Conservation (phyloP, 2,797 vertebrate genomes). For the Ptychobarbus kaznakovi region DNA sequence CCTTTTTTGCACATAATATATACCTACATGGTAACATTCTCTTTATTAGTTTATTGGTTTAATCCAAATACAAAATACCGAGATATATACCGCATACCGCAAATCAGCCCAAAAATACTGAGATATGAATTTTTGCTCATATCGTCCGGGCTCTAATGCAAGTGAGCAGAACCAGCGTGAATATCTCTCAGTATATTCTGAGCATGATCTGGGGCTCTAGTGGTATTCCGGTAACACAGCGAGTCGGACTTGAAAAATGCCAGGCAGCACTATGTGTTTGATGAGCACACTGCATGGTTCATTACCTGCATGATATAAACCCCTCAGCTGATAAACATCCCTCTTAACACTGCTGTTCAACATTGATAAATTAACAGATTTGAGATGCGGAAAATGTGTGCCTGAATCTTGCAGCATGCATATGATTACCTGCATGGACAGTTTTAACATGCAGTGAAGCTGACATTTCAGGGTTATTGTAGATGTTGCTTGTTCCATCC, state of each 20-base stretch:
- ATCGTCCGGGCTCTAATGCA: neutral
- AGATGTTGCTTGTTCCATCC: conserved; percentile 27
- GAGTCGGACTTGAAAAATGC: conserved; percentile 57
- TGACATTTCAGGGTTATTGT: conserved; percentile 52
- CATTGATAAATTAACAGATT: conserved; percentile 48
- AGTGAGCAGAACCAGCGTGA: conserved; percentile 7
- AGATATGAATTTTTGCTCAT: no score
- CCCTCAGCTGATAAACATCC: conserved; percentile 59
- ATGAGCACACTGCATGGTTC: conserved; percentile 66
- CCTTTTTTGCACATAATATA: no score
- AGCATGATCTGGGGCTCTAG: conserved; percentile 47
- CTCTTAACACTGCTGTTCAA: conserved; percentile 56
- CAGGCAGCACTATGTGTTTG: conserved; percentile 54
- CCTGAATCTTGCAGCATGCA: conserved; percentile 38
- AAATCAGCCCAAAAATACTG: no score
- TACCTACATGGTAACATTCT: no score
- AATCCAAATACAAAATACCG: no score
- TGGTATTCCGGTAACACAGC: conserved; percentile 47
- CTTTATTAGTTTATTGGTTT: no score
- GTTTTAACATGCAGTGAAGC: conserved; percentile 55
- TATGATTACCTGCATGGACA: conserved; percentile 57
- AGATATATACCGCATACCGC: no score
- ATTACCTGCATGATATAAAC: conserved; percentile 67
- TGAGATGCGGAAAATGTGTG: conserved; percentile 52
- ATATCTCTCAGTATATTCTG: conserved; percentile 47